Percentiles rank a stretch among this genome's conserved stretches.
Conservation (phyloP, 2,113 vertebrate genomes). For the Carettochelys insculpta region DNA sequence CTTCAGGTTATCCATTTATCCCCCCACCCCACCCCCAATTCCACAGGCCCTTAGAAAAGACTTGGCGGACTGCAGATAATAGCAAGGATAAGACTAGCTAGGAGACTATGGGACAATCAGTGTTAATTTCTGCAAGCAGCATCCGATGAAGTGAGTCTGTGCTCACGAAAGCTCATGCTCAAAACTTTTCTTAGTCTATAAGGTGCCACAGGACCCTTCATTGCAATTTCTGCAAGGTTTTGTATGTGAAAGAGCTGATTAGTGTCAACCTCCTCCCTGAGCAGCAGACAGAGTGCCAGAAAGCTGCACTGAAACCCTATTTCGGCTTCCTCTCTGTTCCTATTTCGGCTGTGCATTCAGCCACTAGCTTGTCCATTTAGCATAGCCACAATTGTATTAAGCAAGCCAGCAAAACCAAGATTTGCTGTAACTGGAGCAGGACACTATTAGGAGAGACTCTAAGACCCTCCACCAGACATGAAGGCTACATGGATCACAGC, state of each 20-base stretch:
- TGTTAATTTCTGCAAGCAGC: neutral
- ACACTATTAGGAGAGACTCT: slow-evolving; percentile 37
- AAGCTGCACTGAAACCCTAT: neutral
- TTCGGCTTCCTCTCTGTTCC: no score
- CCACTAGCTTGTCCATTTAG: slow-evolving; percentile 16
- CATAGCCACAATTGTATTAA: neutral
- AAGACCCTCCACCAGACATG: slow-evolving; percentile 11
- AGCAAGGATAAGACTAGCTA: neutral
- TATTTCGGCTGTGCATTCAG: neutral
- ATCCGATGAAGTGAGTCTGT: no score
- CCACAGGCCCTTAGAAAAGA: neutral
- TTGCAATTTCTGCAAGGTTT: no score
- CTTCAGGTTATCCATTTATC: neutral
- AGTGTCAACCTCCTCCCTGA: neutral
- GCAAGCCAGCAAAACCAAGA: slow-evolving; percentile 26
- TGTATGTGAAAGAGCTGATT: rapidly evolving
- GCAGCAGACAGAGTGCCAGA: neutral
- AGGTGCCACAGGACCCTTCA: no score
- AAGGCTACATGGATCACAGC: slow-evolving; percentile 54
- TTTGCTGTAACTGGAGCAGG: slow-evolving; percentile 30
- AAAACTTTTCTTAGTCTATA: no score
- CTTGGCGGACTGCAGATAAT: neutral
- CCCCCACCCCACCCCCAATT: neutral
- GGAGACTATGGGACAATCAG: neutral
- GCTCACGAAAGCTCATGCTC: no score